These are phyloP conservation scores for Sandelia bainsii DNA, from an alignment of 2,797 vertebrate species.

Conservation along the genomic window DNA sequence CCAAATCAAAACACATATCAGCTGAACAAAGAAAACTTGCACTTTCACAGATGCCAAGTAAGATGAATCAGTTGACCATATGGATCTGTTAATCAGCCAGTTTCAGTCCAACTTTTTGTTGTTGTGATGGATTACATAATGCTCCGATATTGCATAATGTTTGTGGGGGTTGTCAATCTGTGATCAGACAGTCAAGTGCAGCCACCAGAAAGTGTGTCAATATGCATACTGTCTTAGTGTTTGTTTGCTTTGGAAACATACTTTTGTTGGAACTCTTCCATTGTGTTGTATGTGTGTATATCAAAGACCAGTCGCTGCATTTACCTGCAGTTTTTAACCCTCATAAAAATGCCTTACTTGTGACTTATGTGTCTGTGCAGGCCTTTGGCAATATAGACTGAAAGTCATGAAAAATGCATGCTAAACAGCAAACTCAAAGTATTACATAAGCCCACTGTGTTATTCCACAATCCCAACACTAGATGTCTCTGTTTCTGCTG, in stretches of 20 bases:
- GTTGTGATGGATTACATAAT: constrained; percentile 60
- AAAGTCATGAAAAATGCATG: constrained; percentile 53
- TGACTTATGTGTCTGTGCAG: constrained; percentile 32
- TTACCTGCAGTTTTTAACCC: constrained; percentile 30
- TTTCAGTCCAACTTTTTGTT: constrained; percentile 45
- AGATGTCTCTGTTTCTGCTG: constrained; percentile 70
- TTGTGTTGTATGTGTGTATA: not conserved
- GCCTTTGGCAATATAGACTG: constrained; percentile 20
- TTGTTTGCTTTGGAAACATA: constrained; percentile 29
- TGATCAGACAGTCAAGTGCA: constrained; percentile 8
- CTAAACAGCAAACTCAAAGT: constrained; percentile 58
- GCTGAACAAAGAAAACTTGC: constrained; percentile 34
- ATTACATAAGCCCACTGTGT: constrained; percentile 74
- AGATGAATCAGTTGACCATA: constrained; percentile 47
- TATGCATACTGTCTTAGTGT: not conserved
- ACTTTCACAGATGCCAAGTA: constrained; percentile 22
- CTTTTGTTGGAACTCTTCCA: not conserved
- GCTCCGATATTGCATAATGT: constrained; percentile 52
- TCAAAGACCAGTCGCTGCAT: constrained; percentile 5
- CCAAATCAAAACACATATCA: constrained; percentile 17
- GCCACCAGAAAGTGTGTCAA: constrained; percentile 41
- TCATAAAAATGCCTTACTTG: constrained; percentile 22
- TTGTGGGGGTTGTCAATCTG: constrained; percentile 55
- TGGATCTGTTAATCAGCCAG: constrained; percentile 26
- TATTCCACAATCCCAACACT: constrained; percentile 54